Percentiles rank a stretch among this genome's conserved stretches.
Evolutionary conservation across 2,888 invertebrate genomes (phyloP).

Genomic region (Resseliella maxima): DNA sequence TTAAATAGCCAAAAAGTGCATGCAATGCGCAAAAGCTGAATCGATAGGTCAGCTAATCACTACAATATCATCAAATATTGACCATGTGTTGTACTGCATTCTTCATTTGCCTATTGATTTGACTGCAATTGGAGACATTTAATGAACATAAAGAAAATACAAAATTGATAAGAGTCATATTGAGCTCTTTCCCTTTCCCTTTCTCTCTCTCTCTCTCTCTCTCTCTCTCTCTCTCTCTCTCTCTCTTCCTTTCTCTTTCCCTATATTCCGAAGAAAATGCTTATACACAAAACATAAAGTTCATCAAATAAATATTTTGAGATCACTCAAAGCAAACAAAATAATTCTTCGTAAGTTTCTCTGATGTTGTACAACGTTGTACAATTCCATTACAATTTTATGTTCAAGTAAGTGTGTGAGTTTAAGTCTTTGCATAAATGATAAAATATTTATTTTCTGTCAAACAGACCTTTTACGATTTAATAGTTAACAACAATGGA

Average conservation of each 20-base stretch:
- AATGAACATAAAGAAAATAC: neutral
- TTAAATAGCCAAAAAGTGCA: too few relatives aligned
- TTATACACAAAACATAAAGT: neutral
- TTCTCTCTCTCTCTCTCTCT: too few relatives aligned
- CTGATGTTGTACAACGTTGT: too few relatives aligned
- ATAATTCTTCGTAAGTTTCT: neutral
- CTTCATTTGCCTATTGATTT: too few relatives aligned
- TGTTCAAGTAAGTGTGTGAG: too few relatives aligned
- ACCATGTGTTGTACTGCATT: too few relatives aligned
- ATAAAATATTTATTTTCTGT: neutral
- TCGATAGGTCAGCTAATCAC: too few relatives aligned
- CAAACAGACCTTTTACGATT: neutral
- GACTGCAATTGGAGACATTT: neutral
- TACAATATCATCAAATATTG: too few relatives aligned
- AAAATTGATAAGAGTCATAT: constrained; percentile 11
- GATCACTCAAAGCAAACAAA: constrained; percentile 1
- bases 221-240: too few relatives aligned
- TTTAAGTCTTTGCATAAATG: neutral
- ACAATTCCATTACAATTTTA: too few relatives aligned
- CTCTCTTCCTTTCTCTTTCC: too few relatives aligned
- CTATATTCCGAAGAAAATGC: neutral
- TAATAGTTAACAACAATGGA: neutral
- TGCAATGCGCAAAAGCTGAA: too few relatives aligned
- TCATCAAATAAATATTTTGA: neutral
- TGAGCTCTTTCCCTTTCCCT: neutral